phyloP scores from a whole-genome alignment of 2,888 invertebrate species.

The Eremobia ochroleuca region DNA sequence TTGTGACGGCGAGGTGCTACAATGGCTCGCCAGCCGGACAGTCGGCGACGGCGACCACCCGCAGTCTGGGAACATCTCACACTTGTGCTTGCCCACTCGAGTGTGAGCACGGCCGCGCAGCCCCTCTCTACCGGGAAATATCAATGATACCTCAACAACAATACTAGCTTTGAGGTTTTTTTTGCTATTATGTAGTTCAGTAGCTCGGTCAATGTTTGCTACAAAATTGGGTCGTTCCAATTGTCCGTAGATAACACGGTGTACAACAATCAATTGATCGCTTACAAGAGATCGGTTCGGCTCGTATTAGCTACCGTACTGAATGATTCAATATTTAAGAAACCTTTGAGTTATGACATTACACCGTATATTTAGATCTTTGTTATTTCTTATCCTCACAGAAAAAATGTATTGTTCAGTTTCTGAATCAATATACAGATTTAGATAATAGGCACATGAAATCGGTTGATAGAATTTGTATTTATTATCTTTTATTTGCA shows the following conservation, averaged over 20 bases:
- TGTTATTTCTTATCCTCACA: conserved; percentile 32
- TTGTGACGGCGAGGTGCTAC: conserved; percentile 81
- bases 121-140: conserved; percentile 77
- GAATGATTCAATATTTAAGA: conserved; percentile 73
- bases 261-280: conserved; percentile 77
- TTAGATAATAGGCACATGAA: conserved; percentile 24
- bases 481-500: not conserved
- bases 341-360: conserved; percentile 74
- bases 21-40: conserved; percentile 66
- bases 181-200: conserved; percentile 75
- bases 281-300: conserved; percentile 64
- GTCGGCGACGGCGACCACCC: conserved; percentile 81
- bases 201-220: conserved; percentile 78
- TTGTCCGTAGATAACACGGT: conserved; percentile 80
- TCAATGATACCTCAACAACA: conserved; percentile 79
- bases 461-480: conserved; percentile 21
- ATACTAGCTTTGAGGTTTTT: conserved; percentile 72
- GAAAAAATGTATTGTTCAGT: conserved; percentile 23
- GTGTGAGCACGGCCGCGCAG: conserved; percentile 78
- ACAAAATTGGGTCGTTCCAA: conserved; percentile 82
- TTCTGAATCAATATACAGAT: conserved; percentile 26
- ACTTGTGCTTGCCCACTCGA: conserved; percentile 81
- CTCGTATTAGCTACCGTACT: conserved; percentile 67
- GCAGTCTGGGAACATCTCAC: conserved; percentile 76
- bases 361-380: conserved; percentile 66